A percentile compares a stretch with the other conserved stretches of the same genome.
These are phyloP conservation scores for Carlito syrichta DNA, from an alignment of 2,113 vertebrate species.

Conservation along the genomic window DNA sequence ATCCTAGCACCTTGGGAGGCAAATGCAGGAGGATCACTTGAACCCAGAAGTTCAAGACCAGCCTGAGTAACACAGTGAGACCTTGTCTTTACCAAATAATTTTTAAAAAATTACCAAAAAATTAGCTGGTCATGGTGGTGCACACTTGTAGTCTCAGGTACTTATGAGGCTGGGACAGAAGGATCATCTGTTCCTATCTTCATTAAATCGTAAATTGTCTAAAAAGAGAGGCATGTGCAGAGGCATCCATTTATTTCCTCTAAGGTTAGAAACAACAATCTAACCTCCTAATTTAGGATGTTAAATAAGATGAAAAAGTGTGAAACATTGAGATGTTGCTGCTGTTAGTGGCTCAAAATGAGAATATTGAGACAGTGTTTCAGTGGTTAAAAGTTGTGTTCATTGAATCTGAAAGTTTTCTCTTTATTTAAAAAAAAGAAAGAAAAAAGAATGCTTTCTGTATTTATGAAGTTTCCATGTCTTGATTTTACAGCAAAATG, in stretches of 20 bases:
- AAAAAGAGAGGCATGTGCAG: neutral
- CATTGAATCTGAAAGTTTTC: neutral
- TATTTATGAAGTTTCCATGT: neutral
- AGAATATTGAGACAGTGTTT: neutral
- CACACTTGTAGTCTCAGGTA: too few species aligned
- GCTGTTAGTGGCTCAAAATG: neutral
- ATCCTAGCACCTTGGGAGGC: too few species aligned
- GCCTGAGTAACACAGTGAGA: too few species aligned
- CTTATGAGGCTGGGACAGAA: too few species aligned
- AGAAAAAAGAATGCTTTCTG: neutral
- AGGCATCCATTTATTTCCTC: neutral
- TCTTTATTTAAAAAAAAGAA: neutral
- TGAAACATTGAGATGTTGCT: neutral
- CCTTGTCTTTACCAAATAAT: too few species aligned
- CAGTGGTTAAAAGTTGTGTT: neutral
- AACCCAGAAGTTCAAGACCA: too few species aligned
- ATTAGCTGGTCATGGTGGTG: too few species aligned
- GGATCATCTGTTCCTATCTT: too few species aligned
- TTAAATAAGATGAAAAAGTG: neutral
- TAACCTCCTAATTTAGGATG: neutral
- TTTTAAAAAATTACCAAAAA: too few species aligned
- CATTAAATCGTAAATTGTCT: neutral
- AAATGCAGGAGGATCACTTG: too few species aligned
- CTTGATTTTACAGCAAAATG: neutral
- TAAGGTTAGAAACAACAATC: neutral